phyloP scores from a whole-genome alignment of 1,140 invertebrate species.

The Berghia stephanieae region DNA sequence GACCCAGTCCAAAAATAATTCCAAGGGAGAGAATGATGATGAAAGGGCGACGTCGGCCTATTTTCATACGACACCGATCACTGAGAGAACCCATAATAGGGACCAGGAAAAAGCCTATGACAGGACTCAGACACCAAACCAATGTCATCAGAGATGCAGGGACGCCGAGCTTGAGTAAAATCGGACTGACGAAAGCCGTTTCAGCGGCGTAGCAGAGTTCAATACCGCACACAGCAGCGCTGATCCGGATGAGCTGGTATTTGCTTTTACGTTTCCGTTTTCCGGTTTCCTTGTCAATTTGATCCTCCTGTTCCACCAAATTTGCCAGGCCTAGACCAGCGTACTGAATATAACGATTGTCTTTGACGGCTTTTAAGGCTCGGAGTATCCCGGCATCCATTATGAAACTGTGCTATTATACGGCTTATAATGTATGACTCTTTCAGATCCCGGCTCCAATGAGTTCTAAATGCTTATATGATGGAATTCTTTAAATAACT shows the following conservation, averaged over 20 bases:
- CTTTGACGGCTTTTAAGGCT: conserved; percentile 48
- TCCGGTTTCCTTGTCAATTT: conserved; percentile 26
- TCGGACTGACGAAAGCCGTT: conserved; percentile 96
- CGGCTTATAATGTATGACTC: no score
- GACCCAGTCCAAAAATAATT: conserved; percentile 73
- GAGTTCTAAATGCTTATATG: neutral
- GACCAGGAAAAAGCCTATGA: conserved; percentile 87
- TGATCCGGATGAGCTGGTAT: conserved; percentile 84
- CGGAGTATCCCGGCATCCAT: conserved; percentile 60
- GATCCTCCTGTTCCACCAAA: conserved; percentile 40
- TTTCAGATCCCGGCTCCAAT: neutral
- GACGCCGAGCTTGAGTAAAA: conserved; percentile 90
- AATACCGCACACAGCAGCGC: conserved; percentile 95
- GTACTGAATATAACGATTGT: conserved; percentile 46
- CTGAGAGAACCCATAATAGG: conserved; percentile 91
- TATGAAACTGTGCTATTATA: neutral
- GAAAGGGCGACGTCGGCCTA: conserved; percentile 89
- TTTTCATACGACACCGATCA: conserved; percentile 82
- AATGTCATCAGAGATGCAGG: conserved; percentile 91
- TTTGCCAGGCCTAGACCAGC: conserved; percentile 44
- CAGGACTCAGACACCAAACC: conserved; percentile 86
- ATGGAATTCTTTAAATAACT: neutral
- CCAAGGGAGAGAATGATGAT: conserved; percentile 89
- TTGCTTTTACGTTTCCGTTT: conserved; percentile 74
- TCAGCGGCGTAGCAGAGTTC: conserved; percentile 97